Evolutionary conservation across 2,888 invertebrate genomes (phyloP), one percentile per base, ranked within the genome.

Genomic region (Ariolimax columbianus): DNA sequence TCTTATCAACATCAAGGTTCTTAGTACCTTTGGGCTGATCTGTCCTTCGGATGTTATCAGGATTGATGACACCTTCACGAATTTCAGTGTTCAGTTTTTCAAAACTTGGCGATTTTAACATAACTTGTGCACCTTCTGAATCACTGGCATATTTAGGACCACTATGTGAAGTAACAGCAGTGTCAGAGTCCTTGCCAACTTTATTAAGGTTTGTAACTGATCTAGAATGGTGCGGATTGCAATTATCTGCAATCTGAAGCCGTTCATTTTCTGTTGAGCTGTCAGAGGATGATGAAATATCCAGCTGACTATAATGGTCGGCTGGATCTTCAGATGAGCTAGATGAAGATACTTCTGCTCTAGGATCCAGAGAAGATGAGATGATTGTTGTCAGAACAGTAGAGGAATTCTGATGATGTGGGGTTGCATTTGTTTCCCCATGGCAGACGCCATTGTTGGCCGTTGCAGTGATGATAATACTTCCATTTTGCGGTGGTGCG

Each of bases 241-340:
- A 7, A 14, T 30, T 26, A n/a, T 47, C 40, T 30, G 47, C 9
- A 36, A 66, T 66, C 11, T 72, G 19, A 66, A n/a, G 17, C 59
- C 81, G 73, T 33, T 66, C 81, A 75, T 68, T 81, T 30, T 85
- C 85, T 36, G 33, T 77, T 36, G 85, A 85, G 23, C 75, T 80
- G 40, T 80, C 80, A 14, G 85, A 85, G 9, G 85, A 85, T 9
- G 85, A 81, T 30, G 81, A 85, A 0, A 70, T 30, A 66, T 85
- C 81, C 36, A 81, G 43, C 14, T 55, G 75, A 9, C 30, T 11
- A n/a, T 81, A 75, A 1, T 40, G 72, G 38, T 81, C 85, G 6
- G 66, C 33, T 33, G 51, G 43, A 59, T 79, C 84, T 33, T 80
- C 80, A 30, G 81, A 81, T 47, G 85, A 85, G 26, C 81, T 81